Percentiles rank a stretch among this genome's conserved stretches.
Conservation (phyloP, 2,113 vertebrate species). For the Myotis davidii region DNA sequence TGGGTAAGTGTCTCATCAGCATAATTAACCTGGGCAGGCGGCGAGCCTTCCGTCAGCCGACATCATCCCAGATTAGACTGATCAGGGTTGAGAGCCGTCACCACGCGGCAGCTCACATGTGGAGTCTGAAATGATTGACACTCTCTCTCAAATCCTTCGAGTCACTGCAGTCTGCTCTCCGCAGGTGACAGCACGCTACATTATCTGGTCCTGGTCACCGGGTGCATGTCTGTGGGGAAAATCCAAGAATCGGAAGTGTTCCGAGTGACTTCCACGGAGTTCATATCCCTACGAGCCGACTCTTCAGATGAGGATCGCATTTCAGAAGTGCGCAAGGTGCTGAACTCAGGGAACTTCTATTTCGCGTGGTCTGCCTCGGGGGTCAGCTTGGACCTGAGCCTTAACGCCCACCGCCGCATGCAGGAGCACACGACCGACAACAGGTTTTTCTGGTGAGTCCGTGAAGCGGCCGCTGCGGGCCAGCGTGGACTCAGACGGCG, state of each 20-base stretch:
- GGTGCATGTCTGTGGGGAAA: constrained; percentile 98
- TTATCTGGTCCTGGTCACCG: constrained; percentile 96
- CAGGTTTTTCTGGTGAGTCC: constrained; percentile 96
- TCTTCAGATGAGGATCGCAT: constrained; percentile 94
- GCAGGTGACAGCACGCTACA: constrained; percentile 95
- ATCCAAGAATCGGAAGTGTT: constrained; percentile 99
- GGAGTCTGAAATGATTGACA: too few relatives aligned
- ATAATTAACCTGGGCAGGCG: neutral
- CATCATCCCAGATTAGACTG: too few relatives aligned
- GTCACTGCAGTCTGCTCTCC: constrained; percentile 38
- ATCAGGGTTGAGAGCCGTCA: too few relatives aligned
- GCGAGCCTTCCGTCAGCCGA: too few relatives aligned
- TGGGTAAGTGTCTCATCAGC: constrained; percentile 88
- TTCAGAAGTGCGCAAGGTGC: constrained; percentile 94
- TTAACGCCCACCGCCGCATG: constrained; percentile 94
- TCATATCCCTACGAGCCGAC: constrained; percentile 92
- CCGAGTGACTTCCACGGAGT: constrained; percentile 96
- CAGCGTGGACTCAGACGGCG: neutral
- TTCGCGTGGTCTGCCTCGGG: constrained; percentile 96
- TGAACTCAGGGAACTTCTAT: constrained; percentile 98
- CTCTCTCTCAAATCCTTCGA: too few relatives aligned
- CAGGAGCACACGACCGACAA: constrained; percentile 96
- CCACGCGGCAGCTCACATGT: too few relatives aligned
- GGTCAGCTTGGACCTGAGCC: constrained; percentile 94
- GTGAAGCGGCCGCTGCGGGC: too few relatives aligned